Percentiles rank a stretch among this genome's conserved stretches.
Evolutionary conservation across 1,140 invertebrate genomes (phyloP).

Genomic region (Zaprionus ornatus): DNA sequence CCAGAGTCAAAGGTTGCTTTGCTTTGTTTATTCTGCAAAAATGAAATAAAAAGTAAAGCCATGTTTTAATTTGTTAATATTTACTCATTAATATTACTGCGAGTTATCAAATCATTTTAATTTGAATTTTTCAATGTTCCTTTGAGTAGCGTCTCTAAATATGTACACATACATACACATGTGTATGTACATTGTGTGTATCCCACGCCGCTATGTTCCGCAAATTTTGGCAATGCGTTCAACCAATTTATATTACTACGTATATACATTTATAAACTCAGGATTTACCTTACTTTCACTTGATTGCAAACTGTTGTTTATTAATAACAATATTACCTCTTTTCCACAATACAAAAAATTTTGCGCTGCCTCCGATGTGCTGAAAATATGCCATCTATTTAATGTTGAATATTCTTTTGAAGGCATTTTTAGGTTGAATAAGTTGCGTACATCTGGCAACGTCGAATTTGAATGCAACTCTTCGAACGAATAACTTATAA

Average conservation of each 20-base stretch:
- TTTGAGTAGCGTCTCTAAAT: conserved; percentile 25
- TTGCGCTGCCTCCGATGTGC: conserved; percentile 22
- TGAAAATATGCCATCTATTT: conserved; percentile 30
- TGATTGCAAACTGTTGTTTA: neutral
- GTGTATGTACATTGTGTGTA: conserved; percentile 35
- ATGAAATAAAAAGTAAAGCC: conserved; percentile 5
- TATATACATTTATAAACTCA: neutral
- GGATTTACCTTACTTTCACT: conserved; percentile 24
- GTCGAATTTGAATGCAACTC: neutral
- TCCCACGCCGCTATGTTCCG: conserved; percentile 35
- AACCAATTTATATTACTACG: neutral
- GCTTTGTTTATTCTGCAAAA: conserved; percentile 27
- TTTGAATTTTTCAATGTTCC: conserved; percentile 10
- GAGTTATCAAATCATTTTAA: neutral
- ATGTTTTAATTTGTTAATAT: neutral
- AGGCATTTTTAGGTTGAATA: neutral
- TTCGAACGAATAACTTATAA: neutral
- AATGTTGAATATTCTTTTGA: neutral
- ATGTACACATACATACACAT: neutral
- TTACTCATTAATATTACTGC: neutral
- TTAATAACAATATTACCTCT: conserved; percentile 5
- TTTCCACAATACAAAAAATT: conserved; percentile 26
- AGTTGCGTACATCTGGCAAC: conserved; percentile 2
- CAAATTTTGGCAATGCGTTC: conserved; percentile 9
- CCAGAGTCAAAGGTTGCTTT: conserved; percentile 39